A percentile compares a stretch with the other conserved stretches of the same genome.
Evolutionary conservation across 2,113 vertebrate genomes (phyloP).

Genomic region (Gymnorhina tibicen): DNA sequence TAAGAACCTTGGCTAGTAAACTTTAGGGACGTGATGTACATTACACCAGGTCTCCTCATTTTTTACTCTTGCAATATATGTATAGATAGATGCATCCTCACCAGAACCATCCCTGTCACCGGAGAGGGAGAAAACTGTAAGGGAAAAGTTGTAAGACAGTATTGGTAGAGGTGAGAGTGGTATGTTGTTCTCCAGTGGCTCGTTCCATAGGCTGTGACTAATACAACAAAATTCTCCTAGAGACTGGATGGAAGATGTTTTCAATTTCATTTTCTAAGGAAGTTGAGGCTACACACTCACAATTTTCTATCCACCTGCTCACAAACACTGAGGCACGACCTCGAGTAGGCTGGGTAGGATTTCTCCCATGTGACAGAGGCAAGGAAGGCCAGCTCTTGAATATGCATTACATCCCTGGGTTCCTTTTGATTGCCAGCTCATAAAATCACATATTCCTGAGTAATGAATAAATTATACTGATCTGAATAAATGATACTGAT

Average conservation of each 20-base stretch:
- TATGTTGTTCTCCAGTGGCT: background rate
- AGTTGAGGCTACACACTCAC: background rate
- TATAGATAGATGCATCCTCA: background rate
- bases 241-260: background rate
- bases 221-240: background rate
- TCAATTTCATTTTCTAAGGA: background rate
- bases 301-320: background rate
- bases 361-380: background rate
- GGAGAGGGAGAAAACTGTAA: background rate
- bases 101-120: background rate
- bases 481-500: background rate
- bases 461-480: background rate
- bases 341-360: background rate
- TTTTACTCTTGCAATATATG: background rate
- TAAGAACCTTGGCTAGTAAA: background rate
- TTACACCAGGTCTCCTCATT: background rate
- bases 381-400: background rate
- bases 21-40: fast-evolving
- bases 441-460: background rate
- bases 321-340: background rate
- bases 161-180: background rate
- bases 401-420: background rate
- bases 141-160: background rate
- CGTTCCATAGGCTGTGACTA: background rate
- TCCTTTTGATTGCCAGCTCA: background rate